phyloP scores from a whole-genome alignment of 2,797 vertebrate genomes.

The Urosaurus nigricauda region DNA sequence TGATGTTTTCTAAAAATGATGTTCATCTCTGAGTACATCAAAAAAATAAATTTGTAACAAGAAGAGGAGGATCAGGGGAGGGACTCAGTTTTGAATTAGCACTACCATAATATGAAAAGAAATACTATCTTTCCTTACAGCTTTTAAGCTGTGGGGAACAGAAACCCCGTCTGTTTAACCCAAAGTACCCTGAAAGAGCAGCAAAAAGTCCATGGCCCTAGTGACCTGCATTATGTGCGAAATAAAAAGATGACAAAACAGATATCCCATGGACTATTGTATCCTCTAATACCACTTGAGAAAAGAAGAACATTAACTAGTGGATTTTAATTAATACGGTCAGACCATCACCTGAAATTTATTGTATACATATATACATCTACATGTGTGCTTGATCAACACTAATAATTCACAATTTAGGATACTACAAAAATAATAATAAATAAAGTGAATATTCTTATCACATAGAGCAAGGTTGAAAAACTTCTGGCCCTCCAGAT shows the following conservation, averaged over 20 bases:
- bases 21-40: slow-evolving; percentile 24
- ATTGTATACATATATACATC: not conserved
- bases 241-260: slow-evolving; percentile 65
- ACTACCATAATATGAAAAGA: slow-evolving; percentile 55
- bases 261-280: slow-evolving; percentile 46
- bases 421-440: not conserved
- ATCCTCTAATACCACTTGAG: slow-evolving; percentile 56
- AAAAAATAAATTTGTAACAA: slow-evolving; percentile 49
- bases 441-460: not conserved
- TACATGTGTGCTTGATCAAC: not conserved
- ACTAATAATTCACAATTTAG: not conserved
- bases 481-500: not conserved
- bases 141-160: slow-evolving; percentile 49
- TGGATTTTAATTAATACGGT: slow-evolving; percentile 59
- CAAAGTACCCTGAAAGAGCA: slow-evolving; percentile 61
- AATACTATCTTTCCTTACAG: slow-evolving; percentile 48
- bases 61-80: slow-evolving; percentile 28
- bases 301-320: slow-evolving; percentile 54
- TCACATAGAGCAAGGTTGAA: not conserved
- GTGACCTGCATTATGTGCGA: slow-evolving; percentile 55
- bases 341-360: slow-evolving; percentile 49
- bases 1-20: not conserved
- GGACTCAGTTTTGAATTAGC: slow-evolving; percentile 54
- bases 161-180: slow-evolving; percentile 57
- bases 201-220: slow-evolving; percentile 54